Evolutionary conservation across 1,140 invertebrate genomes (phyloP).

Genomic region (Drosophila albomicans): DNA sequence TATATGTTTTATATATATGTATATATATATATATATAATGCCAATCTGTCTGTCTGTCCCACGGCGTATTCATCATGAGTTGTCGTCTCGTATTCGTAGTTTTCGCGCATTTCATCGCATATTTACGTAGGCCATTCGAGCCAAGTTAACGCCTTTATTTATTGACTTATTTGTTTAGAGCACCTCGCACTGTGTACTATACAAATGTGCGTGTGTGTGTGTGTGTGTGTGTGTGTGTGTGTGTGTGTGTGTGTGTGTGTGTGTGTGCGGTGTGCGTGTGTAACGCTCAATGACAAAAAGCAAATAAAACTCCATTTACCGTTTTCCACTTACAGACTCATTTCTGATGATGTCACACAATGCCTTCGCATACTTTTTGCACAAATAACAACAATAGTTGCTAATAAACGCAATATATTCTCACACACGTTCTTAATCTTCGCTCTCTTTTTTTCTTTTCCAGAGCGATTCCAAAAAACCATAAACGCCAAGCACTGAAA

Average conservation of each 20-base stretch:
- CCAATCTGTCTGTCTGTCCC: conserved; percentile 26
- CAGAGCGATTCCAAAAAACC: not conserved
- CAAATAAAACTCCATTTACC: conserved; percentile 78
- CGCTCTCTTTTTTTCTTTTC: not conserved
- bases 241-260: no score
- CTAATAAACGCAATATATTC: not conserved
- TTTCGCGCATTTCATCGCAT: conserved; percentile 75
- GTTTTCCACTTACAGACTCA: conserved; percentile 51
- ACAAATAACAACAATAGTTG: not conserved
- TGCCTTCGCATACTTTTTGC: conserved; percentile 11
- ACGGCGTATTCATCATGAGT: conserved; percentile 40
- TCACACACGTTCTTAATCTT: not conserved
- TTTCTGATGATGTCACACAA: conserved; percentile 72
- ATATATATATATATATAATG: not conserved
- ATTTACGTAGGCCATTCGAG: conserved; percentile 79
- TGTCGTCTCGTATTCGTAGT: conserved; percentile 17
- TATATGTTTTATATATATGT: not conserved
- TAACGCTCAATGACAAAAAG: conserved; percentile 71
- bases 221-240: conserved; percentile 17
- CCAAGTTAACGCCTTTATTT: conserved; percentile 81
- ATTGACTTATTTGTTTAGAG: conserved; percentile 79
- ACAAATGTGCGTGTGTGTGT: conserved; percentile 27
- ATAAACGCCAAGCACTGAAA: not conserved
- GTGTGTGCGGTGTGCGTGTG: conserved; percentile 35
- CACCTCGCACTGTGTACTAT: conserved; percentile 11